Evolutionary conservation across 2,113 vertebrate species (phyloP).

Genomic region (Campylomormyrus numenius): DNA sequence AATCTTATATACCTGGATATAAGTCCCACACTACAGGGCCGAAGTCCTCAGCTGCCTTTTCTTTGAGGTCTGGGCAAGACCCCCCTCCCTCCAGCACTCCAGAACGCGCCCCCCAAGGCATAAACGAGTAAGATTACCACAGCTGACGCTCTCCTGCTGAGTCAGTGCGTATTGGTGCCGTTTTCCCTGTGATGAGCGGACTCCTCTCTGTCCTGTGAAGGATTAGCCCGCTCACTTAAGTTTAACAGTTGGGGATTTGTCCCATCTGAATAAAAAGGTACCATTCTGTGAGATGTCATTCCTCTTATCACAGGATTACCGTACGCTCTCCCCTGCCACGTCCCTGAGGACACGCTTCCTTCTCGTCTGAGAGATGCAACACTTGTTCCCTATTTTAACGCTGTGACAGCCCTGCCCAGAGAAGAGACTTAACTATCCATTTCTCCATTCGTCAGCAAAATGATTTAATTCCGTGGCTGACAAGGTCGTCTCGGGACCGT

Average conservation of each 20-base stretch:
- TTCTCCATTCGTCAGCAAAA: slow-evolving; percentile 60
- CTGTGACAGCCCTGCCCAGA: slow-evolving; percentile 56
- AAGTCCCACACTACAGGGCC: not conserved
- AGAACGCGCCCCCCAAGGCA: not conserved
- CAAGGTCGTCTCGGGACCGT: slow-evolving; percentile 47
- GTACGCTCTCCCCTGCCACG: not conserved
- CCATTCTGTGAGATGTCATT: not conserved
- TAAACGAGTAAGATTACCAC: not conserved
- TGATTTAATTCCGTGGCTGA: slow-evolving; percentile 55
- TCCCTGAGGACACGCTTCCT: not conserved
- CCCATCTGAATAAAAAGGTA: not conserved
- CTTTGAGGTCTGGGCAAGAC: not conserved
- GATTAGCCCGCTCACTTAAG: not conserved
- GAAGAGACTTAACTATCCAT: slow-evolving; percentile 60
- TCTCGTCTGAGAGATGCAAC: not conserved
- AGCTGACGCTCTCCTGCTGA: not conserved
- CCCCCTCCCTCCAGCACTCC: not conserved
- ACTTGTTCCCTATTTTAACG: not conserved
- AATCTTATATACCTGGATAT: not conserved
- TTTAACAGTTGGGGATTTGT: not conserved
- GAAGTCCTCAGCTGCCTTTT: not conserved
- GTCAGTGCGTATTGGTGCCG: not conserved
- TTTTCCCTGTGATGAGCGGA: not conserved
- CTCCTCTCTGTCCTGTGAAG: not conserved
- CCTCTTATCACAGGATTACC: not conserved